Conservation (phyloP, 1,140 invertebrate genomes). For the Cyphomyrmex costatus region DNA sequence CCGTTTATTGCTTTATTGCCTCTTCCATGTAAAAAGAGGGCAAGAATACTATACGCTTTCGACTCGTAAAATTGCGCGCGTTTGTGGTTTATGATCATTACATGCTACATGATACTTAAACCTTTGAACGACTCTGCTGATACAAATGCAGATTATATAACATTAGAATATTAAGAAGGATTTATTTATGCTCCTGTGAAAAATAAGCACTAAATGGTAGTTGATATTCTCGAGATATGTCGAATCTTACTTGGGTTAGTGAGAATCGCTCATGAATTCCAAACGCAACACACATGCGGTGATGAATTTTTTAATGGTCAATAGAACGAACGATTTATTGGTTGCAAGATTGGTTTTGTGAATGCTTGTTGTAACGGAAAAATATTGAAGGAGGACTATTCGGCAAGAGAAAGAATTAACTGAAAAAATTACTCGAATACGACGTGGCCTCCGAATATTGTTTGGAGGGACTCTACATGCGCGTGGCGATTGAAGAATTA, state of each 20-base stretch:
- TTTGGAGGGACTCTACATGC: conserved; percentile 59
- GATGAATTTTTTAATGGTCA: conserved; percentile 62
- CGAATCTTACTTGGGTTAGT: conserved; percentile 20
- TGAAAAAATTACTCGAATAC: conserved; percentile 65
- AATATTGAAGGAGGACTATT: conserved; percentile 61
- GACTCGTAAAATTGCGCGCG: not conserved
- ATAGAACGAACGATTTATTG: conserved; percentile 49
- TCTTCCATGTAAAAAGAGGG: not conserved
- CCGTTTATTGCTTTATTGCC: conserved; percentile 54
- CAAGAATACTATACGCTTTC: not conserved
- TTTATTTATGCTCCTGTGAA: not conserved
- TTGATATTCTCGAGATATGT: not conserved
- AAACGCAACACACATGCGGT: not conserved
- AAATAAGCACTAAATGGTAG: not conserved
- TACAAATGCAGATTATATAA: not conserved
- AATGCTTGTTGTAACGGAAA: conserved; percentile 56
- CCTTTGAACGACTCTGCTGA: not conserved
- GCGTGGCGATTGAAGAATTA: conserved; percentile 60
- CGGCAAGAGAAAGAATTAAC: conserved; percentile 61
- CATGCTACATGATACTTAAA: not conserved
- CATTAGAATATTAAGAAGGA: not conserved
- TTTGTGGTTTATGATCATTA: conserved; percentile 30
- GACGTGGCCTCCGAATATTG: conserved; percentile 59
- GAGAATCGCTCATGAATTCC: conserved; percentile 23
- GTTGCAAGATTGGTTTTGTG: conserved; percentile 63